Evolutionary conservation across 1,140 invertebrate genomes (phyloP).

Genomic region (Lithobius niger): DNA sequence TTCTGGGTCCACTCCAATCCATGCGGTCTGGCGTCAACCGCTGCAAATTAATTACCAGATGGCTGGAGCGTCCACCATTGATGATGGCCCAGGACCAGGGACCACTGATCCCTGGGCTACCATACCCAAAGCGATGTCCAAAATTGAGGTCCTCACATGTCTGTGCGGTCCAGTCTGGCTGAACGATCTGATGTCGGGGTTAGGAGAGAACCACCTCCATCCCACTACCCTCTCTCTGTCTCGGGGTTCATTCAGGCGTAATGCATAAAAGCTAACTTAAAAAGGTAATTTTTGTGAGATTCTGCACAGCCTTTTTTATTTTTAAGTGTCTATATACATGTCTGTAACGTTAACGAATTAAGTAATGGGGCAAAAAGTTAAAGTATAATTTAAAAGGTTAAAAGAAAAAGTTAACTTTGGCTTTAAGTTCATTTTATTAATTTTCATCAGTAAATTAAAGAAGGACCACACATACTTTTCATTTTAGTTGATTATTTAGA

Average conservation of each 20-base stretch:
- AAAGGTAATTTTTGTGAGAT: conserved; percentile 17
- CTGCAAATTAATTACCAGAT: background rate
- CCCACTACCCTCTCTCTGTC: conserved; percentile 7
- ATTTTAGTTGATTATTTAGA: too few species aligned
- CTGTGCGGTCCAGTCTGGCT: conserved; percentile 3
- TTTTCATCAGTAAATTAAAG: too few species aligned
- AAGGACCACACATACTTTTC: too few species aligned
- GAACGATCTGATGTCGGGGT: conserved; percentile 6
- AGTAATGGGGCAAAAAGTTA: too few species aligned
- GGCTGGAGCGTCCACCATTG: background rate
- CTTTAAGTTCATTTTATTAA: too few species aligned
- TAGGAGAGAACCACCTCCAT: conserved; percentile 6
- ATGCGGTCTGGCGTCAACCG: conserved; percentile 2
- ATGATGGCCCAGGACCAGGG: background rate
- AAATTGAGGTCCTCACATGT: background rate
- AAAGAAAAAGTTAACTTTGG: too few species aligned
- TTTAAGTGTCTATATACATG: conserved; percentile 7
- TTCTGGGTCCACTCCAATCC: background rate
- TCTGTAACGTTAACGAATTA: too few species aligned
- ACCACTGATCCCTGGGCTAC: background rate
- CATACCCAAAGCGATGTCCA: background rate
- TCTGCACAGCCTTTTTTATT: conserved; percentile 7
- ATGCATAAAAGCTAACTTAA: conserved; percentile 14
- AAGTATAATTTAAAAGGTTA: too few species aligned
- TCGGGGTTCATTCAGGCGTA: conserved; percentile 7